phyloP scores from a whole-genome alignment of 2,113 vertebrate species.

The Scomber japonicus region DNA sequence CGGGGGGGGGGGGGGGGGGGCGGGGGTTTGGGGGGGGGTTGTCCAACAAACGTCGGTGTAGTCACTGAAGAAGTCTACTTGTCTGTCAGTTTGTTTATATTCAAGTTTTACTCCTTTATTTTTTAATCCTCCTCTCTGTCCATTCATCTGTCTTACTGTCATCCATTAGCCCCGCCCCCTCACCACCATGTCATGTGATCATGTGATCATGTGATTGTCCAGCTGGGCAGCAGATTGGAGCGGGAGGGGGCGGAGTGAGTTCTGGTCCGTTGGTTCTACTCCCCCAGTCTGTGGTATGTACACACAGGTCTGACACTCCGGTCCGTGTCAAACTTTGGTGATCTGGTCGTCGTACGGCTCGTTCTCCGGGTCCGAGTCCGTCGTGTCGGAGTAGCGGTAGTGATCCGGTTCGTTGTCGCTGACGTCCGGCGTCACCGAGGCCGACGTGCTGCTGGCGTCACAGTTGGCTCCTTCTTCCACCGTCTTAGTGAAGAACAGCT shows the following conservation, averaged over 20 bases:
- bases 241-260: constrained; percentile 2
- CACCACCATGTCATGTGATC: not conserved
- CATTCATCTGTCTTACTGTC: constrained; percentile 50
- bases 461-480: constrained; percentile 95
- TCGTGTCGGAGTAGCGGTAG: constrained; percentile 99
- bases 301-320: too few relatives aligned
- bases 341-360: constrained; percentile 97
- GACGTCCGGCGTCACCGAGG: constrained; percentile 95
- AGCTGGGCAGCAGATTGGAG: constrained; percentile 26
- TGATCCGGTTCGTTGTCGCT: constrained; percentile 99
- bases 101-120: constrained; percentile 66
- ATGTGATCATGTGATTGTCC: constrained; percentile 67
- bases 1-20: too few relatives aligned
- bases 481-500: constrained; percentile 97
- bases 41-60: constrained; percentile 43
- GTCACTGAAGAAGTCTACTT: constrained; percentile 46
- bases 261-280: constrained; percentile 27
- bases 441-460: constrained; percentile 94
- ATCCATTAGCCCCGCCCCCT: constrained; percentile 15
- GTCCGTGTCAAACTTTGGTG: constrained; percentile 94
- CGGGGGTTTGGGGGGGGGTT: not conserved
- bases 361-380: constrained; percentile 98
- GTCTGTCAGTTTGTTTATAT: constrained; percentile 59
- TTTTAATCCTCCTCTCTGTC: constrained; percentile 30
- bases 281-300: not conserved